Conservation (phyloP, 2,888 invertebrate genomes). For the Eupithecia pulchellata region DNA sequence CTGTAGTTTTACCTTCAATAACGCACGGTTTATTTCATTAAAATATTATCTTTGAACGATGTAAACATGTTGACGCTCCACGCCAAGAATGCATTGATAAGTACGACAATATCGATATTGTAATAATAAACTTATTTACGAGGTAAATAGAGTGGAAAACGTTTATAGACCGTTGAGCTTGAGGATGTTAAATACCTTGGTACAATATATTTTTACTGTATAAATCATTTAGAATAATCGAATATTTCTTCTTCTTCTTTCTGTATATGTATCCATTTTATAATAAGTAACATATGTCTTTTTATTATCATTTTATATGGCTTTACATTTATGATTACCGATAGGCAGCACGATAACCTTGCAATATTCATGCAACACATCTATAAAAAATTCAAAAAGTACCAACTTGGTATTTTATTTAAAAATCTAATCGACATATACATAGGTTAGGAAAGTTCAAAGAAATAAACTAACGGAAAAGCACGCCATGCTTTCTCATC, state of each 20-base stretch:
- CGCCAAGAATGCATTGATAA: conserved; percentile 16
- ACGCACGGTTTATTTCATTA: not conserved
- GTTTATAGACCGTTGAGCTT: not conserved
- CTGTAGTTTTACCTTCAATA: not conserved
- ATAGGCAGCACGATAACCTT: not conserved
- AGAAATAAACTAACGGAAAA: conserved; percentile 76
- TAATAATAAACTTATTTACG: conserved; percentile 6
- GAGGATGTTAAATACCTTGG: not conserved
- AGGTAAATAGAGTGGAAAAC: conserved; percentile 16
- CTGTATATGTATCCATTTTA: not conserved
- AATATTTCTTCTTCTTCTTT: not conserved
- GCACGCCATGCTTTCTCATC: conserved; percentile 65
- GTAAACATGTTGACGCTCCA: not conserved
- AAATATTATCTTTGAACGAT: not conserved
- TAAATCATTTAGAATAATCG: not conserved
- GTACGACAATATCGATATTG: conserved; percentile 21
- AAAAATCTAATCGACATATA: conserved; percentile 3
- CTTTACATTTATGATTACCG: not conserved
- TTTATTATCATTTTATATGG: not conserved
- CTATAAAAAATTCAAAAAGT: not conserved
- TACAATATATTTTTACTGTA: not conserved
- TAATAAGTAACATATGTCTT: not conserved
- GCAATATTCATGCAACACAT: not conserved
- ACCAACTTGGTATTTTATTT: not conserved
- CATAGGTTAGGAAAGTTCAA: conserved; percentile 65